A percentile compares a stretch with the other conserved stretches of the same genome.
Evolutionary conservation across 2,888 invertebrate genomes (phyloP).

Genomic region (Coelinius sp.): DNA sequence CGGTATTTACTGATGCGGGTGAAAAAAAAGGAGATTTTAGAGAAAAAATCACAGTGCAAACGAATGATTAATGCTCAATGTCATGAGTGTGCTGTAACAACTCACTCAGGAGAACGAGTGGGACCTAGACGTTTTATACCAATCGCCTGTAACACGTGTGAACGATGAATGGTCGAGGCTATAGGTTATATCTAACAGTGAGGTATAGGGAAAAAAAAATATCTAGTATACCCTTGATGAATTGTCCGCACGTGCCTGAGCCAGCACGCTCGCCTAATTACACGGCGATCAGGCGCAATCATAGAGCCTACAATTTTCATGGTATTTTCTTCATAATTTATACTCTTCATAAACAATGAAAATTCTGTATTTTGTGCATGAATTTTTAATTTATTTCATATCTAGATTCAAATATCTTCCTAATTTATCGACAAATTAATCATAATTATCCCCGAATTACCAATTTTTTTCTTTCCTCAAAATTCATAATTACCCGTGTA

Average conservation of each 20-base stretch:
- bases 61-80: conserved; percentile 32
- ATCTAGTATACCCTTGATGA: conserved; percentile 61
- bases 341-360: no score
- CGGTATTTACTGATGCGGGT: background rate
- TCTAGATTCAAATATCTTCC: no score
- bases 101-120: conserved; percentile 29
- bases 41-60: background rate
- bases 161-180: conserved; percentile 50
- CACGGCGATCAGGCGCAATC: conserved; percentile 59
- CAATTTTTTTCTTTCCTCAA: background rate
- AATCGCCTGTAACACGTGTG: conserved; percentile 55
- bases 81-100: conserved; percentile 16
- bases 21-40: background rate
- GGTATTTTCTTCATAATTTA: background rate
- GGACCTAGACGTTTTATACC: conserved; percentile 12
- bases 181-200: conserved; percentile 23
- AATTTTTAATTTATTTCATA: no score
- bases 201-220: background rate
- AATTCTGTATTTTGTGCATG: no score
- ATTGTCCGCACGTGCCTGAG: conserved; percentile 68
- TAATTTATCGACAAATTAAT: no score
- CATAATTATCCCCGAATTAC: no score
- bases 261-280: conserved; percentile 68
- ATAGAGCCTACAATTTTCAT: background rate
- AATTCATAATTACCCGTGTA: no score